Conservation (phyloP, 64 coral and sea anemone species). For the Exaiptasia diaphana region DNA sequence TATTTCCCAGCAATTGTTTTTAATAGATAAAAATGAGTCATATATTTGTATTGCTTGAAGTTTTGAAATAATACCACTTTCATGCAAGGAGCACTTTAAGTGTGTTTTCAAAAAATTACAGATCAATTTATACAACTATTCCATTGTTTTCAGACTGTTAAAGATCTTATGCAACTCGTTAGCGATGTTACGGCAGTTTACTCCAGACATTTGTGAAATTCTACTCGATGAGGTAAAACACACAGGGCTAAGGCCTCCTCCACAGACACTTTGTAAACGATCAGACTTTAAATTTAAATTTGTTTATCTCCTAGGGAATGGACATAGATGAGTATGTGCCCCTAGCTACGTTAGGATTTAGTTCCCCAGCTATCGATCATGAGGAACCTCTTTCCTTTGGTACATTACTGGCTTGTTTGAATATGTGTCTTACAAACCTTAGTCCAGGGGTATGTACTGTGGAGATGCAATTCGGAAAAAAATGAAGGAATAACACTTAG, state of each 20-base stretch:
- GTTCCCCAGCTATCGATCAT: slow-evolving; percentile 80
- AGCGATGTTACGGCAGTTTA: slow-evolving; percentile 66
- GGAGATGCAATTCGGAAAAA: background rate
- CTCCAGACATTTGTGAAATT: slow-evolving; percentile 69
- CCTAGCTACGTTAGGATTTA: slow-evolving; percentile 73
- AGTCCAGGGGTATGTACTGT: slow-evolving; percentile 43
- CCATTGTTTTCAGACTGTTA: slow-evolving; percentile 63
- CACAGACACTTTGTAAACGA: background rate
- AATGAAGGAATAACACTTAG: background rate
- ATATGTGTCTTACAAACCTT: slow-evolving; percentile 85
- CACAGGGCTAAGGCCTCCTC: background rate
- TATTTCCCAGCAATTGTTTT: too few relatives aligned
- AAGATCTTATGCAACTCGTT: slow-evolving; percentile 65
- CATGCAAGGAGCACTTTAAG: too few relatives aligned
- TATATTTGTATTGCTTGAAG: too few relatives aligned
- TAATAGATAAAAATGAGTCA: too few relatives aligned
- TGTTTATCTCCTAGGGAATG: slow-evolving; percentile 59
- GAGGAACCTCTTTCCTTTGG: slow-evolving; percentile 89
- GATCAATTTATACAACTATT: too few relatives aligned
- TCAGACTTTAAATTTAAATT: background rate
- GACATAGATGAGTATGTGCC: slow-evolving; percentile 79
- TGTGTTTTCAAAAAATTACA: too few relatives aligned
- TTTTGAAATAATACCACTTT: too few relatives aligned
- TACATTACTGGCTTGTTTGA: slow-evolving; percentile 80
- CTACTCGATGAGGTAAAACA: slow-evolving; percentile 38